These are phyloP conservation scores for Malachius bipustulatus DNA, from an alignment of 2,888 invertebrate genomes.

Conservation along the genomic window DNA sequence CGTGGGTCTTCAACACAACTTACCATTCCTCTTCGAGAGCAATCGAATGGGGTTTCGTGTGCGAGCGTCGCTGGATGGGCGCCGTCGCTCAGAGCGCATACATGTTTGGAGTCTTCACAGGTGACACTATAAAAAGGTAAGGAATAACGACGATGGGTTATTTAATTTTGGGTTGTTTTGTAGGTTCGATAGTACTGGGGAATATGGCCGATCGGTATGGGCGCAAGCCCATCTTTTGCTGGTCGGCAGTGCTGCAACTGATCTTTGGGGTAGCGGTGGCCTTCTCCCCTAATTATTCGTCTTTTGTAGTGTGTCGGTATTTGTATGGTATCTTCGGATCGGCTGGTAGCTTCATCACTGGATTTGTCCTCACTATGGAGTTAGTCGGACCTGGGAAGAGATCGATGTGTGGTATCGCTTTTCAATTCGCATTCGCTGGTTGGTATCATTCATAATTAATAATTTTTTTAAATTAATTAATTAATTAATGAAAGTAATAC, in stretches of 20 bases:
- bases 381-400: constrained; percentile 68
- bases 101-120: constrained; percentile 79
- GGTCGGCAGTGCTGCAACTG: constrained; percentile 62
- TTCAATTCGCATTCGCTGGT: constrained; percentile 70
- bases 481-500: too few relatives aligned
- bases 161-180: too few relatives aligned
- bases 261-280: constrained; percentile 57
- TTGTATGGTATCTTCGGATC: constrained; percentile 19
- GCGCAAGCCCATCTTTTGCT: constrained; percentile 65
- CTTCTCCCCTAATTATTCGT: constrained; percentile 64
- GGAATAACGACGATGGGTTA: too few relatives aligned
- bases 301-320: constrained; percentile 53
- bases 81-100: constrained; percentile 65
- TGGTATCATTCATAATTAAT: too few relatives aligned
- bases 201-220: constrained; percentile 66
- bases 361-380: constrained; percentile 68
- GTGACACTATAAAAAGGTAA: too few relatives aligned
- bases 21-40: constrained; percentile 61
- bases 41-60: constrained; percentile 76
- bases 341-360: constrained; percentile 36
- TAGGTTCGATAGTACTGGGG: constrained; percentile 50
- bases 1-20: constrained; percentile 61
- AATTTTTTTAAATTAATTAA: too few relatives aligned
- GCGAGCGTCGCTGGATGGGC: constrained; percentile 68
- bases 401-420: constrained; percentile 68